Conservation (phyloP, 2,113 vertebrate species). For the Pelmatolapia mariae region DNA sequence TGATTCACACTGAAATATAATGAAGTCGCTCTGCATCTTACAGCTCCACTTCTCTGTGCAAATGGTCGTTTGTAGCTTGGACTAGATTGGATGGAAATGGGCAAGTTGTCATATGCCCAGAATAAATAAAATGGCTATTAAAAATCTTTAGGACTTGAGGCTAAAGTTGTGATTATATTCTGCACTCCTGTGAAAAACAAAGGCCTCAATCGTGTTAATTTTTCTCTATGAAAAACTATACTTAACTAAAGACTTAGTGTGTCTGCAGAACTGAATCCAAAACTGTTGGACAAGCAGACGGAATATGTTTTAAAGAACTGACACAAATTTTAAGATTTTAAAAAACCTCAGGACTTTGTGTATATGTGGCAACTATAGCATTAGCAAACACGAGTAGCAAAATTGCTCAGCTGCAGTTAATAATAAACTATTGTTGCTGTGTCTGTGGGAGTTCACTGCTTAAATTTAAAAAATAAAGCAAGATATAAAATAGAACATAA, state of each 20-base stretch:
- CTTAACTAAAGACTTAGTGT: neutral
- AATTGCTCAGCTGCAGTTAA: neutral
- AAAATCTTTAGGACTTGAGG: fast-evolving
- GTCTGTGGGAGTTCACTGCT: neutral
- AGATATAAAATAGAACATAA: neutral
- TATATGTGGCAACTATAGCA: fast-evolving
- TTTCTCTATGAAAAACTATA: neutral
- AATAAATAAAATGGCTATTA: neutral
- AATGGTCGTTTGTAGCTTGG: neutral
- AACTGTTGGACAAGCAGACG: neutral
- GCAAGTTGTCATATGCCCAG: neutral
- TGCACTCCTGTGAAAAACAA: neutral
- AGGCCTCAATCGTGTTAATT: neutral
- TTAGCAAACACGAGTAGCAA: neutral
- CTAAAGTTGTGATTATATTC: neutral
- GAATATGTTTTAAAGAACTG: neutral
- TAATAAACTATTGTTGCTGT: neutral
- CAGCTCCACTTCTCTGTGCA: neutral
- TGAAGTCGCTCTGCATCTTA: neutral
- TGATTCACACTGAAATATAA: neutral
- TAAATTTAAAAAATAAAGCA: neutral
- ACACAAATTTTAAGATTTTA: fast-evolving
- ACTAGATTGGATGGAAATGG: neutral
- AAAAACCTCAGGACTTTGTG: neutral
- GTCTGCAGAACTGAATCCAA: neutral